Evolutionary conservation across 2,888 invertebrate species (phyloP).

Genomic region (Aricia artaxerxes): DNA sequence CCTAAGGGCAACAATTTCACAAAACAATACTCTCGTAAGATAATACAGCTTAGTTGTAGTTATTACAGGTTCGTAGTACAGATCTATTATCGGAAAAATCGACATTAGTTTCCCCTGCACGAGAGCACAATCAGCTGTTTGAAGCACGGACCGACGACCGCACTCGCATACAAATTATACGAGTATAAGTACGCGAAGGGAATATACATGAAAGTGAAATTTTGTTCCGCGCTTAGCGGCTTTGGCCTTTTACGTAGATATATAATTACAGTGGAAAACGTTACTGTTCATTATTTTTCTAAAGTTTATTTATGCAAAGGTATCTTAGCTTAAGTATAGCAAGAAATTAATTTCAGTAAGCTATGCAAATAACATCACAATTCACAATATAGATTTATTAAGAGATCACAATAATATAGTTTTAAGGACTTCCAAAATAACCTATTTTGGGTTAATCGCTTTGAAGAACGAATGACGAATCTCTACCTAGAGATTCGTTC

Average conservation of each 20-base stretch:
- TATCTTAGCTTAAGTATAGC: too few species aligned
- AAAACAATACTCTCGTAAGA: background rate
- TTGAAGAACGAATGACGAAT: too few species aligned
- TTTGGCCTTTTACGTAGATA: background rate
- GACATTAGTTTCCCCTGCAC: background rate
- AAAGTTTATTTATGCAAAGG: background rate
- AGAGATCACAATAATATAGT: too few species aligned
- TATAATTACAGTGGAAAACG: background rate
- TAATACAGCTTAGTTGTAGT: background rate
- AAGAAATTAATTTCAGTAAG: too few species aligned
- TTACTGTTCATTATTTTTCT: background rate
- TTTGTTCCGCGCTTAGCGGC: background rate
- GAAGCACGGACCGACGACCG: background rate
- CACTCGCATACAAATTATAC: slow-evolving; percentile 8
- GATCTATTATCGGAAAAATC: background rate
- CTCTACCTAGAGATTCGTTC: too few species aligned
- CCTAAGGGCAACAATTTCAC: too few species aligned
- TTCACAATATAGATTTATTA: too few species aligned
- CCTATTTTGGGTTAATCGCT: too few species aligned
- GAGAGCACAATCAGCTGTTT: slow-evolving; percentile 3
- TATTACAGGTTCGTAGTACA: background rate
- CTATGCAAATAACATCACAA: too few species aligned
- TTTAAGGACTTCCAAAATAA: too few species aligned
- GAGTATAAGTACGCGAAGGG: background rate
- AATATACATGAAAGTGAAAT: slow-evolving; percentile 29